phyloP scores from a whole-genome alignment of 2,888 invertebrate species.

The Beris morrisii region DNA sequence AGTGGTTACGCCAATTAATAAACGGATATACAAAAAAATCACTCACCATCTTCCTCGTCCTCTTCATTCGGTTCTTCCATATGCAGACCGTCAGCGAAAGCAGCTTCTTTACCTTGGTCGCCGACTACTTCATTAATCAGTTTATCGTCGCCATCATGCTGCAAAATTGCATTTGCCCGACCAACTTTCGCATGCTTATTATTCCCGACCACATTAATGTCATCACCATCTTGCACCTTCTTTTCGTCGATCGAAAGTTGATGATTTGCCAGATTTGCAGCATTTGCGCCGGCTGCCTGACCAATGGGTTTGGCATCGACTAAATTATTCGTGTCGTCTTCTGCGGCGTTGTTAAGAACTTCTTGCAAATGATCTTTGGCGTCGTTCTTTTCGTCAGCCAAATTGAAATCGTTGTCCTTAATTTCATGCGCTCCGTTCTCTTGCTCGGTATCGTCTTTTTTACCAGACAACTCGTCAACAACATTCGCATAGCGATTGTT shows the following conservation, averaged over 20 bases:
- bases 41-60: constrained; percentile 58
- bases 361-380: constrained; percentile 39
- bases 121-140: constrained; percentile 57
- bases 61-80: constrained; percentile 54
- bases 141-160: constrained; percentile 50
- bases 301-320: constrained; percentile 45
- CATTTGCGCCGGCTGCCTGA: constrained; percentile 32
- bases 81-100: constrained; percentile 51
- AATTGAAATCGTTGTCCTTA: constrained; percentile 50
- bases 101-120: constrained; percentile 54
- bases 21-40: neutral
- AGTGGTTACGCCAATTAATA: no score
- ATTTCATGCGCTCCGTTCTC: constrained; percentile 55
- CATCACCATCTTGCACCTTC: constrained; percentile 46
- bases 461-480: constrained; percentile 44
- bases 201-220: constrained; percentile 40
- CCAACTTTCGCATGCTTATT: constrained; percentile 44
- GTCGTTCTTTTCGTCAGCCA: constrained; percentile 45
- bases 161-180: constrained; percentile 36
- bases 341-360: constrained; percentile 46
- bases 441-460: constrained; percentile 42
- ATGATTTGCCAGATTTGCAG: constrained; percentile 11
- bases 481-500: constrained; percentile 53
- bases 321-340: constrained; percentile 48
- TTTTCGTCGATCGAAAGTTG: constrained; percentile 18